A percentile compares a stretch with the other conserved stretches of the same genome.
Conservation (phyloP, 1,140 invertebrate genomes). For the Drosophila kepulauana region DNA sequence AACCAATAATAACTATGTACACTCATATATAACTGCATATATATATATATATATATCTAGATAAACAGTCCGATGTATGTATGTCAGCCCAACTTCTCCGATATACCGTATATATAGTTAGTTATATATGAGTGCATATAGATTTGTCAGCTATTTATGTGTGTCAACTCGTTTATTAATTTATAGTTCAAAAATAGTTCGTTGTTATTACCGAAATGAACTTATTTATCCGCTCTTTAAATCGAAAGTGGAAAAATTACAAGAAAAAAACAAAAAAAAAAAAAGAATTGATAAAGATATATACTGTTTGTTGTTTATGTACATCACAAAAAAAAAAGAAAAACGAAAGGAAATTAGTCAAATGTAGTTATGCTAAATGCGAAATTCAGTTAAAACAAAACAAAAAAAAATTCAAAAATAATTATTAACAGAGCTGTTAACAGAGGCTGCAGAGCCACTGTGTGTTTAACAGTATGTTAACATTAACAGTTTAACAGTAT, state of each 20-base stretch:
- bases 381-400: slow-evolving; percentile 38
- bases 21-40: slow-evolving; percentile 7
- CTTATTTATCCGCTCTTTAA: slow-evolving; percentile 17
- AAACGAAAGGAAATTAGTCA: slow-evolving; percentile 31
- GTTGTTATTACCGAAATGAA: slow-evolving; percentile 28
- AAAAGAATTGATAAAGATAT: slow-evolving; percentile 3
- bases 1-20: slow-evolving; percentile 13
- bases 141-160: slow-evolving; percentile 45
- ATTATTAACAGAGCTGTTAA: slow-evolving; percentile 9
- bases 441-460: neutral
- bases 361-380: slow-evolving; percentile 46
- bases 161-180: slow-evolving; percentile 50
- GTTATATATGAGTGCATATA: slow-evolving; percentile 35
- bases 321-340: slow-evolving; percentile 17
- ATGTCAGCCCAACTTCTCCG: neutral
- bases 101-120: slow-evolving; percentile 14
- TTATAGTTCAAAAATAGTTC: slow-evolving; percentile 39
- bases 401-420: slow-evolving; percentile 4
- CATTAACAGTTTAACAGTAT: slow-evolving; percentile 10
- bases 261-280: slow-evolving; percentile 1
- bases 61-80: slow-evolving; percentile 8
- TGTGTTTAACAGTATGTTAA: neutral
- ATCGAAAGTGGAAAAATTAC: neutral
- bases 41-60: slow-evolving; percentile 7
- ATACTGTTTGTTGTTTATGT: slow-evolving; percentile 52